These are phyloP conservation scores for Zaprionus lachaisei DNA, from an alignment of 1,140 invertebrate genomes.

Conservation along the genomic window DNA sequence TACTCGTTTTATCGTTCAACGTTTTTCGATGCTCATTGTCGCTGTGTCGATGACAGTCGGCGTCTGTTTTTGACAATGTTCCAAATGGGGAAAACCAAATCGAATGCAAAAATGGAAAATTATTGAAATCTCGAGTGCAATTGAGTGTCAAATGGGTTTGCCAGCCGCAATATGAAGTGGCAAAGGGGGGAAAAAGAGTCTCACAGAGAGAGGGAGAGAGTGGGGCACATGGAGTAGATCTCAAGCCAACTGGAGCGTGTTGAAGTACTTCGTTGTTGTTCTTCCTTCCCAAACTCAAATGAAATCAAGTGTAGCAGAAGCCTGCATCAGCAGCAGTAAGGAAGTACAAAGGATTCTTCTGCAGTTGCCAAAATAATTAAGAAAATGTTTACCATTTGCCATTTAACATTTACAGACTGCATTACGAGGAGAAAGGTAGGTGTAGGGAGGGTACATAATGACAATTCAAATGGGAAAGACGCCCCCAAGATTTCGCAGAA, in stretches of 20 bases:
- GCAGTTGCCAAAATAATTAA: slow-evolving; percentile 68
- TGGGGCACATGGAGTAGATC: not conserved
- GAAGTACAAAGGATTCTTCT: not conserved
- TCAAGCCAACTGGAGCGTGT: slow-evolving; percentile 45
- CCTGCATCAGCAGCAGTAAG: not conserved
- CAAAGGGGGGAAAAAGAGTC: not conserved
- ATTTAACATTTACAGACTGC: slow-evolving; percentile 28
- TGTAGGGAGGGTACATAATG: slow-evolving; percentile 16
- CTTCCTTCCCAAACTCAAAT: slow-evolving; percentile 40
- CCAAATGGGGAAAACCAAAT: slow-evolving; percentile 30
- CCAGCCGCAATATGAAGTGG: slow-evolving; percentile 24
- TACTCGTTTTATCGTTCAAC: not conserved
- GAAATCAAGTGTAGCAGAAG: slow-evolving; percentile 33
- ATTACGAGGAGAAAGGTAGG: not conserved
- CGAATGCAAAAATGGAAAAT: slow-evolving; percentile 52
- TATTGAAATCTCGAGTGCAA: slow-evolving; percentile 68
- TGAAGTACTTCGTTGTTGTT: slow-evolving; percentile 42
- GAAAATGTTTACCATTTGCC: slow-evolving; percentile 67
- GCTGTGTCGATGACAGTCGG: slow-evolving; percentile 36
- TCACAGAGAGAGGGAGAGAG: not conserved
- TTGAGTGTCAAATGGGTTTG: slow-evolving; percentile 68
- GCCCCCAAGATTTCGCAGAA: slow-evolving; percentile 28
- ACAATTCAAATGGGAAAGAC: slow-evolving; percentile 29
- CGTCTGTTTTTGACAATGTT: slow-evolving; percentile 42
- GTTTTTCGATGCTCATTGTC: slow-evolving; percentile 22